Evolutionary conservation across 2,113 vertebrate species (phyloP).

Genomic region (Syngnathoides biaculeatus): DNA sequence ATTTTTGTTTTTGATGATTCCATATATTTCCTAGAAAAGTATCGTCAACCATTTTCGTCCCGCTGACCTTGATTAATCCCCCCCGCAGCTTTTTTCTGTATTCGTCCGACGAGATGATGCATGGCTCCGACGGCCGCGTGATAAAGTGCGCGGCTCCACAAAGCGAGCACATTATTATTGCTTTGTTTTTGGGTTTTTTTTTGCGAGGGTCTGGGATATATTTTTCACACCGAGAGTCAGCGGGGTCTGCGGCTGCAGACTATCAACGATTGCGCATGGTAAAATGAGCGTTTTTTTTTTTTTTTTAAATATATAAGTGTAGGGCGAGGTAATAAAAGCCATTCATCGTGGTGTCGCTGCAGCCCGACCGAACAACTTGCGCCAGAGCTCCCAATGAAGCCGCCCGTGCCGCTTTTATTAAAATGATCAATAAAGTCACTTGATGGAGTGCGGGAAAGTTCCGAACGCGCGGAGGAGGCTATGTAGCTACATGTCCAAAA

Average conservation of each 20-base stretch:
- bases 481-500: too few relatives aligned
- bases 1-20: constrained; percentile 10
- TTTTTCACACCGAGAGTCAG: not conserved
- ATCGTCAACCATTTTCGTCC: not conserved
- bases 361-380: not conserved
- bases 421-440: constrained; percentile 2
- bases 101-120: constrained; percentile 17
- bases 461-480: not conserved
- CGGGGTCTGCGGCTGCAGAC: not conserved
- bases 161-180: constrained; percentile 1
- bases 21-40: constrained; percentile 4
- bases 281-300: too few relatives aligned
- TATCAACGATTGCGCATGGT: constrained; percentile 1
- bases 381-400: not conserved
- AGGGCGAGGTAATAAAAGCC: not conserved
- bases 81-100: constrained; percentile 27
- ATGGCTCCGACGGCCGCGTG: not conserved
- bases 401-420: not conserved
- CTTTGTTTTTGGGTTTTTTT: not conserved
- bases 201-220: not conserved
- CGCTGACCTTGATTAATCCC: constrained; percentile 33
- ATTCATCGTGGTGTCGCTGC: constrained; percentile 6
- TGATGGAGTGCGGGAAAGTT: not conserved
- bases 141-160: constrained; percentile 6
- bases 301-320: not conserved